Conservation (phyloP, 2,888 invertebrate genomes). For the Temnothorax rugatulus region DNA sequence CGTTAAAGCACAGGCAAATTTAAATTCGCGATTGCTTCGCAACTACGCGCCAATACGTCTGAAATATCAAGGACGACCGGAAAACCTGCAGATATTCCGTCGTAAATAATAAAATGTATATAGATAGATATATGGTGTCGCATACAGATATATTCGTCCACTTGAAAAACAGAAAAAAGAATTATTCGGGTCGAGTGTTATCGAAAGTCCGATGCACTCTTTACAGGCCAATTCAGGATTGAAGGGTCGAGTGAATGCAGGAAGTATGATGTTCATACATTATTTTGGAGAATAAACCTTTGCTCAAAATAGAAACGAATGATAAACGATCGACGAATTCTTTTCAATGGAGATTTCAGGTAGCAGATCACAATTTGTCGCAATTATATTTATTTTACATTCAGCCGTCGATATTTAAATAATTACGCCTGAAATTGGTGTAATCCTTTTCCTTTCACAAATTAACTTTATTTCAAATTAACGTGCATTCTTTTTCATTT, state of each 20-base stretch:
- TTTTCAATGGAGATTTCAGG: neutral
- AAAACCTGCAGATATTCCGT: slow-evolving; percentile 17
- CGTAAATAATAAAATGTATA: slow-evolving; percentile 2
- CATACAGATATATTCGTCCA: neutral
- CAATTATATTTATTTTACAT: neutral
- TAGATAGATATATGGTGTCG: neutral
- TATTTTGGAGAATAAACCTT: neutral
- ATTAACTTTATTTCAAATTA: neutral
- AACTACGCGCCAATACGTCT: neutral
- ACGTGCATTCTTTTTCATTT: neutral
- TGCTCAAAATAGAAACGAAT: neutral
- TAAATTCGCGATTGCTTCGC: slow-evolving; percentile 12
- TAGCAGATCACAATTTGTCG: neutral
- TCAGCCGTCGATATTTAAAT: neutral
- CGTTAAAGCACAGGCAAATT: slow-evolving; percentile 20
- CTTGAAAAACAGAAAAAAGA: neutral
- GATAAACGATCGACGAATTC: neutral
- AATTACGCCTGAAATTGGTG: neutral
- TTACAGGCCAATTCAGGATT: neutral
- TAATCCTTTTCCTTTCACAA: neutral
- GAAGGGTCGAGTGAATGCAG: neutral
- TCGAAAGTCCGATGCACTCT: neutral
- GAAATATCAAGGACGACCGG: slow-evolving; percentile 47
- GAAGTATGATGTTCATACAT: neutral
- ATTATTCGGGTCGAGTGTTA: neutral